Percentiles rank a stretch among this genome's conserved stretches.
phyloP scores from a whole-genome alignment of 2,797 vertebrate species.

The Enteromius viviparus region DNA sequence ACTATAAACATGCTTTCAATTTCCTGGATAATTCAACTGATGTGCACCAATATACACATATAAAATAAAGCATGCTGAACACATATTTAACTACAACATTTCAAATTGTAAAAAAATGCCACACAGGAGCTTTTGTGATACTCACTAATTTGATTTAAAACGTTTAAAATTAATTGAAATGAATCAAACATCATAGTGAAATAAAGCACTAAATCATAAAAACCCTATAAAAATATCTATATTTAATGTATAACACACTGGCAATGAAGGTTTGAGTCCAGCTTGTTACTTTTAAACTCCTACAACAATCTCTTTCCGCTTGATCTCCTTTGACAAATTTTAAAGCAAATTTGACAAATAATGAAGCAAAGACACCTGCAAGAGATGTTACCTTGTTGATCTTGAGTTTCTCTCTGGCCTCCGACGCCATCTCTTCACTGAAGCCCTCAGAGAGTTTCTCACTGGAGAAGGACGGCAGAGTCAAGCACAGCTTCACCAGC shows the following conservation, averaged over 20 bases:
- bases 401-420: slow-evolving; percentile 92
- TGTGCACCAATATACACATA: not conserved
- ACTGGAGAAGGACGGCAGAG: slow-evolving; percentile 85
- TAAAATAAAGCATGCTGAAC: not conserved
- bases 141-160: not conserved
- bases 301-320: not conserved
- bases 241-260: not conserved
- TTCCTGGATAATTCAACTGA: not conserved
- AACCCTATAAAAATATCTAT: not conserved
- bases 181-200: not conserved
- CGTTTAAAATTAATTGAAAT: not conserved
- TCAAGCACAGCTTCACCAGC: slow-evolving; percentile 91
- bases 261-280: not conserved
- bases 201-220: not conserved
- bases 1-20: not conserved
- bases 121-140: no score
- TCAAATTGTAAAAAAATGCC: not conserved
- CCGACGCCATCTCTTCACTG: slow-evolving; percentile 87
- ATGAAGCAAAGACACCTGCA: not conserved
- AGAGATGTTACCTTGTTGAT: slow-evolving; percentile 90
- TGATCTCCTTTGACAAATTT: not conserved
- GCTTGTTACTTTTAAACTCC: not conserved
- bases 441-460: slow-evolving; percentile 91
- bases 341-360: no score
- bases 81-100: not conserved